Percentiles rank a stretch among this genome's conserved stretches.
Conservation (phyloP, 2,113 vertebrate genomes). For the Turnix velox region DNA sequence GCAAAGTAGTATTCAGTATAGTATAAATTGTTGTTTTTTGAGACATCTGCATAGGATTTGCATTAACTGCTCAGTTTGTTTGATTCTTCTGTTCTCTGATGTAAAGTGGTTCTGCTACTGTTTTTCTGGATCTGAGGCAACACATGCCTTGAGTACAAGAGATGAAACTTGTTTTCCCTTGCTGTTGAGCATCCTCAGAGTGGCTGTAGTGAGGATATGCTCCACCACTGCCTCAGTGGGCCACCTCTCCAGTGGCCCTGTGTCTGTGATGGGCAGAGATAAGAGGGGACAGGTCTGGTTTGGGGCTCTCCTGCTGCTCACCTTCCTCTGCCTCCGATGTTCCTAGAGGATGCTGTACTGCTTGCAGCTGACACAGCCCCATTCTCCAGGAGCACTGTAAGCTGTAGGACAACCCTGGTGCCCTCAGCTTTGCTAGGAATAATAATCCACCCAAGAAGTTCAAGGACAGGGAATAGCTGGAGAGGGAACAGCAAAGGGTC, state of each 20-base stretch:
- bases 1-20: background rate
- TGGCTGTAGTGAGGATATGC: background rate
- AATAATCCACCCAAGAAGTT: too few species aligned
- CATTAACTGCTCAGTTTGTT: background rate
- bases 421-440: too few species aligned
- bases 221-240: background rate
- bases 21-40: background rate
- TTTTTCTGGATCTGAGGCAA: background rate
- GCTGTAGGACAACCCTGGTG: background rate
- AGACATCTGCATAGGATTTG: background rate
- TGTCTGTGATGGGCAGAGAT: background rate
- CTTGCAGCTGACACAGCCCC: background rate
- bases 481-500: too few species aligned
- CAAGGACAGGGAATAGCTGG: too few species aligned
- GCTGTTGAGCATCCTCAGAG: background rate
- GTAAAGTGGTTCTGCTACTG: background rate
- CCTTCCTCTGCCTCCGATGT: background rate
- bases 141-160: background rate
- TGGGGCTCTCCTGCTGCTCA: background rate
- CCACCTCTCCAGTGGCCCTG: accelerated
- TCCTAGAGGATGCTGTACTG: background rate
- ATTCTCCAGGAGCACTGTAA: background rate
- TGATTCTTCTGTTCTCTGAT: background rate
- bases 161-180: background rate
- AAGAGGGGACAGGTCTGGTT: background rate